Percentiles rank a stretch among this genome's conserved stretches.
These are phyloP conservation scores for Lissonota sp. DNA, from an alignment of 2,888 invertebrate genomes.

Conservation along the genomic window DNA sequence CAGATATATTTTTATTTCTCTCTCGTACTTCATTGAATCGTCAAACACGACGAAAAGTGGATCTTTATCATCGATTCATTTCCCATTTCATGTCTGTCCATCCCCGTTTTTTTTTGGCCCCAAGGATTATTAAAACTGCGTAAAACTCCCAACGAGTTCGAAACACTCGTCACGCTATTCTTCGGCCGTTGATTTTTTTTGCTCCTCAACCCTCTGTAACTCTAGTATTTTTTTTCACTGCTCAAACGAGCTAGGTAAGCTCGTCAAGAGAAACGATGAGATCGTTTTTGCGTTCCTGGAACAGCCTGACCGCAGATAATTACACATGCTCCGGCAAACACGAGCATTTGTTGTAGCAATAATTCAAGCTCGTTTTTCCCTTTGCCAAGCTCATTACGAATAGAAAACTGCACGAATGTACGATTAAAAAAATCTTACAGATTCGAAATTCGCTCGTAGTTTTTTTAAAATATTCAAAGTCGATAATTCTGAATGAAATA, in stretches of 20 bases:
- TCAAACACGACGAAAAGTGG: background rate
- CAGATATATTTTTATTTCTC: background rate
- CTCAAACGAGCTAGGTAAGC: background rate
- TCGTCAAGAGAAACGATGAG: background rate
- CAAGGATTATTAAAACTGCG: background rate
- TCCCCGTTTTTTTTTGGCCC: background rate
- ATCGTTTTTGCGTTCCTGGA: slow-evolving; percentile 14
- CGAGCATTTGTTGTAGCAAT: background rate
- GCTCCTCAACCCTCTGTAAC: background rate
- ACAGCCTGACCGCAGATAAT: background rate
- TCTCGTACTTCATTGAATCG: background rate
- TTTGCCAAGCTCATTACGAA: no score
- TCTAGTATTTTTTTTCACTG: background rate
- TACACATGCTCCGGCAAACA: background rate
- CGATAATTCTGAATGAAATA: no score
- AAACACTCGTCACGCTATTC: background rate
- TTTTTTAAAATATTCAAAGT: no score
- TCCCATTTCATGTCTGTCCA: no score
- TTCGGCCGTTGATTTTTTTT: background rate
- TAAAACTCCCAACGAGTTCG: slow-evolving; percentile 1
- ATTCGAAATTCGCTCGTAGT: no score
- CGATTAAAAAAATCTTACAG: no score
- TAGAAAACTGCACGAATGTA: no score
- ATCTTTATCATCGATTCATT: slow-evolving; percentile 18
- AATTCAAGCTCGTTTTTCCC: background rate